Evolutionary conservation across 1,140 invertebrate species (phyloP).

Genomic region (Helicoverpa zea): DNA sequence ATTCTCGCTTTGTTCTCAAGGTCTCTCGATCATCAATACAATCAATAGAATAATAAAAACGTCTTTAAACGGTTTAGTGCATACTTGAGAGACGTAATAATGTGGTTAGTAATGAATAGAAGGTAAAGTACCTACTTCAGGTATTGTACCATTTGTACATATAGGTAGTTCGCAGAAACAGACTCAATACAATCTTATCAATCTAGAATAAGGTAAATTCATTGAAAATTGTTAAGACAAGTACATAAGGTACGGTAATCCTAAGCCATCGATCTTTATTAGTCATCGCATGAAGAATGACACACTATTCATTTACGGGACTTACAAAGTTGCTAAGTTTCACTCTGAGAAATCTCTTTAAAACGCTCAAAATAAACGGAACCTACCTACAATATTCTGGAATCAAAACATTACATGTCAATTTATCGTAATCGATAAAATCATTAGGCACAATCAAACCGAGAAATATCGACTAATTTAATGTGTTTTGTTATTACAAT

Average conservation of each 20-base stretch:
- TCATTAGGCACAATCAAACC: background rate
- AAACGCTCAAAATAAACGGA: no score
- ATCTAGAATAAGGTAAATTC: background rate
- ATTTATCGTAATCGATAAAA: slow-evolving; percentile 10
- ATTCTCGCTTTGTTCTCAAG: slow-evolving; percentile 9
- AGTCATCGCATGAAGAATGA: no score
- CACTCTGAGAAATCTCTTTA: no score
- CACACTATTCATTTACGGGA: no score
- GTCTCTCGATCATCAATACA: background rate
- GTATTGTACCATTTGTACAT: background rate
- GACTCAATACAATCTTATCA: slow-evolving; percentile 1
- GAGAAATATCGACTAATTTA: background rate
- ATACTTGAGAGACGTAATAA: background rate
- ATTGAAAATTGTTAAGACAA: background rate
- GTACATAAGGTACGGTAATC: background rate
- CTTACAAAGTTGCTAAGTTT: no score
- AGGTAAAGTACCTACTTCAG: background rate
- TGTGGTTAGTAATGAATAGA: slow-evolving; percentile 1
- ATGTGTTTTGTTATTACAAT: background rate
- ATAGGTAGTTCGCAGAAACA: background rate
- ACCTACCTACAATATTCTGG: background rate
- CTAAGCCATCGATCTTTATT: background rate
- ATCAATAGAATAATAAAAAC: slow-evolving; percentile 36
- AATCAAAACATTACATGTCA: background rate
- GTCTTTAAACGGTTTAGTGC: slow-evolving; percentile 41